Evolutionary conservation across 2,113 vertebrate genomes (phyloP).

Genomic region (Podiceps cristatus): DNA sequence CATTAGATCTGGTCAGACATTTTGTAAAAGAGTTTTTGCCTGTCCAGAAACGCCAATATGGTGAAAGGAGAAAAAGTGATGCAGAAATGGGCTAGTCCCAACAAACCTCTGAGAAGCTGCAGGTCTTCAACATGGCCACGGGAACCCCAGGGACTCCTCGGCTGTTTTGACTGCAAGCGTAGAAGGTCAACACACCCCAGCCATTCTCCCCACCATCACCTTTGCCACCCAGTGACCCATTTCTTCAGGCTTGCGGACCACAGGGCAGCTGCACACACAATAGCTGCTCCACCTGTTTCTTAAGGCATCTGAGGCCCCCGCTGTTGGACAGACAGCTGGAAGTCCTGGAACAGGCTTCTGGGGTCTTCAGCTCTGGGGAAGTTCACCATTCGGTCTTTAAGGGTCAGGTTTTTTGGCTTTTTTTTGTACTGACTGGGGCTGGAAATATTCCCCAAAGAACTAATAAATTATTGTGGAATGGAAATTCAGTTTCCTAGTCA

Average conservation of each 20-base stretch:
- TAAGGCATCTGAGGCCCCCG: not conserved
- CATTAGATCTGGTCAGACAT: not conserved
- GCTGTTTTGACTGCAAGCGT: not conserved
- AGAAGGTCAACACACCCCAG: not conserved
- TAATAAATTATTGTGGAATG: not conserved
- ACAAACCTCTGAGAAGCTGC: not conserved
- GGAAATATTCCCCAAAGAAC: not conserved
- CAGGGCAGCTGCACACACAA: not conserved
- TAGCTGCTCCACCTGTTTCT: not conserved
- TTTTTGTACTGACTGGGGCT: not conserved
- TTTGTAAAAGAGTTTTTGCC: slow-evolving; percentile 2
- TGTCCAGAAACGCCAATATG: not conserved
- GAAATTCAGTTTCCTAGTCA: slow-evolving; percentile 16
- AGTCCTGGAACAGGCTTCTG: not conserved
- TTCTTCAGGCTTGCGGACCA: not conserved
- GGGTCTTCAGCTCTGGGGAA: not conserved
- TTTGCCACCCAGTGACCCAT: not conserved
- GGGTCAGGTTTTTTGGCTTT: not conserved
- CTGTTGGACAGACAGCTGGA: not conserved
- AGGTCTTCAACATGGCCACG: not conserved
- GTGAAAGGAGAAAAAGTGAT: not conserved
- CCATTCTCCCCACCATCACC: not conserved
- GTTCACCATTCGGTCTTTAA: not conserved
- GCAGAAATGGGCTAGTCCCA: not conserved
- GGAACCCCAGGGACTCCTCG: not conserved